Percentiles rank a stretch among this genome's conserved stretches.
These are phyloP conservation scores for Schlechtendalia chinensis DNA, from an alignment of 1,140 invertebrate species.

Conservation along the genomic window DNA sequence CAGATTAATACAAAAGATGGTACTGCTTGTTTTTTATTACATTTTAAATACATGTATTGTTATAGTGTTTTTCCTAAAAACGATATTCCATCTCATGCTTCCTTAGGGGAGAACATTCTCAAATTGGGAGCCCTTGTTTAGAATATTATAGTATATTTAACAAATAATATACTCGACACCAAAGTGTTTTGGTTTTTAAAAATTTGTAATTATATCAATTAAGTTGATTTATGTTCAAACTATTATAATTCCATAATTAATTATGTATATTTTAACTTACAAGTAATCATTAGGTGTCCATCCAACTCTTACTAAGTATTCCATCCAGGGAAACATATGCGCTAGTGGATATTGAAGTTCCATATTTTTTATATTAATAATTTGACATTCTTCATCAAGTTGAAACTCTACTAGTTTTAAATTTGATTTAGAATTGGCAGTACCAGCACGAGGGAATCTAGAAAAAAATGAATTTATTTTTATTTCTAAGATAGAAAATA, in stretches of 20 bases:
- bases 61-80: no score
- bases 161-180: no score
- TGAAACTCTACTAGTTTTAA: conserved; percentile 86
- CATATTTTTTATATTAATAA: conserved; percentile 66
- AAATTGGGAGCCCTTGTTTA: no score
- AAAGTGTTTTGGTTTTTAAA: not conserved
- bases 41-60: no score
- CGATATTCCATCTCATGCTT: no score
- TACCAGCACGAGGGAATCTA: conserved; percentile 87
- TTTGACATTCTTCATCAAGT: conserved; percentile 66
- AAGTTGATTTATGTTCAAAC: not conserved
- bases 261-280: conserved; percentile 62
- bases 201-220: not conserved
- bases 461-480: conserved; percentile 49
- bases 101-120: no score
- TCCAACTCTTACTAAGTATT: conserved; percentile 89
- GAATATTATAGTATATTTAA: no score
- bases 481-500: no score
- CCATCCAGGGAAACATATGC: conserved; percentile 83
- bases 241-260: not conserved
- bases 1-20: no score
- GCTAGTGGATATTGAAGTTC: conserved; percentile 73
- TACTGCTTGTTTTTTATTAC: no score
- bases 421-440: conserved; percentile 83
- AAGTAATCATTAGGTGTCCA: conserved; percentile 86